Conservation (phyloP, 2,888 invertebrate genomes). For the Drosophila tanythrix region DNA sequence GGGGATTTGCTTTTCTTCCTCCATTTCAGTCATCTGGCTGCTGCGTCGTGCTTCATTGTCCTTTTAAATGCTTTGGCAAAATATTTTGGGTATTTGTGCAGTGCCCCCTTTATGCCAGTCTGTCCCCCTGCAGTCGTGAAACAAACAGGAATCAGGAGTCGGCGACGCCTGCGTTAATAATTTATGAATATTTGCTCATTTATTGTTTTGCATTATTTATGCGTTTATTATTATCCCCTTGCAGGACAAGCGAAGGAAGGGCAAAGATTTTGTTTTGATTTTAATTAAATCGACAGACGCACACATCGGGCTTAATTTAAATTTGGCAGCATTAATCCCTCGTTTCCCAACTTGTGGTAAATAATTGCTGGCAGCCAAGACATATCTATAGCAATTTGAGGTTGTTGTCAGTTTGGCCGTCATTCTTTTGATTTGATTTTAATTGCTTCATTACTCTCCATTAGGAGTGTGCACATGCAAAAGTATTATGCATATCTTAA, state of each 20-base stretch:
- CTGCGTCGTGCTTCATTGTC: slow-evolving; percentile 72
- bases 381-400: slow-evolving; percentile 25
- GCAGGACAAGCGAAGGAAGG: slow-evolving; percentile 13
- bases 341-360: slow-evolving; percentile 19
- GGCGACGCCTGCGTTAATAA: slow-evolving; percentile 72
- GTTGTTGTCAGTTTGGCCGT: not conserved
- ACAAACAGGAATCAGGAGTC: slow-evolving; percentile 28
- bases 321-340: slow-evolving; percentile 66
- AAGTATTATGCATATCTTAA: not conserved
- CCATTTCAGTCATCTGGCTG: slow-evolving; percentile 58
- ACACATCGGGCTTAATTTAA: slow-evolving; percentile 74
- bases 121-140: slow-evolving; percentile 9
- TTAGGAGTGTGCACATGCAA: not conserved
- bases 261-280: slow-evolving; percentile 78
- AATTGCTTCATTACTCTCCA: not conserved
- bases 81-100: slow-evolving; percentile 78
- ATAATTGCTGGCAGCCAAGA: slow-evolving; percentile 21
- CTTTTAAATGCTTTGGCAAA: slow-evolving; percentile 80
- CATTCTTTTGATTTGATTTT: not conserved
- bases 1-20: slow-evolving; percentile 77
- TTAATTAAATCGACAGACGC: slow-evolving; percentile 80
- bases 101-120: slow-evolving; percentile 55
- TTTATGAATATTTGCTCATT: slow-evolving; percentile 82
- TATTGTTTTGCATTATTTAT: slow-evolving; percentile 81
- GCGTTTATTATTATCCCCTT: slow-evolving; percentile 74